Percentiles rank a stretch among this genome's conserved stretches.
Conservation (phyloP, 1,140 invertebrate genomes). For the Helicorthomorpha holstii region DNA sequence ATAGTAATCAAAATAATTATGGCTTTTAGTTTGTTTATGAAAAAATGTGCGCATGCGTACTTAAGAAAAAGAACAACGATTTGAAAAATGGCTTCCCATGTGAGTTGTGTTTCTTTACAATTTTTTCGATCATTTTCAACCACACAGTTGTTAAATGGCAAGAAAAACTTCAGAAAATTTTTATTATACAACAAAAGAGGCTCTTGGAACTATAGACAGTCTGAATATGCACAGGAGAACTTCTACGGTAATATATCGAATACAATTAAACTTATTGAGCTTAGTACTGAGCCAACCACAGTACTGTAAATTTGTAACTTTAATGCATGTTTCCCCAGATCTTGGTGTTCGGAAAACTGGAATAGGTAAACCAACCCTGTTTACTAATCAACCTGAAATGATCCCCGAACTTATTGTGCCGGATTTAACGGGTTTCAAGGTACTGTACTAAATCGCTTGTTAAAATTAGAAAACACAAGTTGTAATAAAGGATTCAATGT, state of each 20-base stretch:
- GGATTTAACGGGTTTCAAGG: constrained; percentile 53
- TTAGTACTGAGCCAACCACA: constrained; percentile 14
- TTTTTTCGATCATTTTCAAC: too few relatives aligned
- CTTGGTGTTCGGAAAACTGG: constrained; percentile 46
- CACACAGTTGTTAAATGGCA: too few relatives aligned
- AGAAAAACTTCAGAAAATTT: constrained; percentile 64
- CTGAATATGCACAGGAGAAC: constrained; percentile 30
- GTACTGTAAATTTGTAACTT: not conserved
- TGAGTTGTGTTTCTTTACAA: too few relatives aligned
- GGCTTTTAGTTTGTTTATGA: too few relatives aligned
- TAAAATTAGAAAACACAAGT: not conserved
- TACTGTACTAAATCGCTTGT: constrained; percentile 15
- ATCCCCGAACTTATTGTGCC: constrained; percentile 84
- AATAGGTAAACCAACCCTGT: constrained; percentile 33
- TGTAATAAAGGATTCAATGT: not conserved
- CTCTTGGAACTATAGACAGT: constrained; percentile 42
- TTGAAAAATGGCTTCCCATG: too few relatives aligned
- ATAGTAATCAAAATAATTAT: too few relatives aligned
- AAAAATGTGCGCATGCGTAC: too few relatives aligned
- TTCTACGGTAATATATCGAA: not conserved
- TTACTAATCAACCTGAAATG: constrained; percentile 60
- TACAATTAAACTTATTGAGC: constrained; percentile 6
- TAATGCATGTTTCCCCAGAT: constrained; percentile 22
- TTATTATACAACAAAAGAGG: constrained; percentile 51
- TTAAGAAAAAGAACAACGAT: too few relatives aligned